phyloP scores from a whole-genome alignment of 2,797 vertebrate genomes.

The Oreortyx pictus region DNA sequence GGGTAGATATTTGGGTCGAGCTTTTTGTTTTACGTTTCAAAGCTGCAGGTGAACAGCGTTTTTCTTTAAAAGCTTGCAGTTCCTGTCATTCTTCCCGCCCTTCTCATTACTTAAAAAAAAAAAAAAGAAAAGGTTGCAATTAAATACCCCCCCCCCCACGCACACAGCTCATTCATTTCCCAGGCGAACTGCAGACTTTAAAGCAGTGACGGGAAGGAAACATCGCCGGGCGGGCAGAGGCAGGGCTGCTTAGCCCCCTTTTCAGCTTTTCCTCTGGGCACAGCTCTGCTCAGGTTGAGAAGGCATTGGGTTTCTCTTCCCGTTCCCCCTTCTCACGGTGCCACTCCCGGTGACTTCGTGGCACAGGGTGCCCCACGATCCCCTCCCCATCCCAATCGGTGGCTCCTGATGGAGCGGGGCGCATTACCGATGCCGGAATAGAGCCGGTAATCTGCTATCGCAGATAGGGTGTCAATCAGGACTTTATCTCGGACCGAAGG shows the following conservation, averaged over 20 bases:
- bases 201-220: not conserved
- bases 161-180: slow-evolving; percentile 44
- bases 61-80: not conserved
- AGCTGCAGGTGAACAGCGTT: slow-evolving; percentile 12
- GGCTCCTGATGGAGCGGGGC: not conserved
- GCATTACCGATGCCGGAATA: not conserved
- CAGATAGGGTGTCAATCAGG: not conserved
- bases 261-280: not conserved
- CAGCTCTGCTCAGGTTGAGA: not conserved
- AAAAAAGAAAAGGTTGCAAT: not conserved
- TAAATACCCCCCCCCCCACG: not conserved
- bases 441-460: not conserved
- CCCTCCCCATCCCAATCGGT: not conserved
- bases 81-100: not conserved
- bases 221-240: not conserved
- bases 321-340: accelerated
- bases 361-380: not conserved
- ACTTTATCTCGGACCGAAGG: slow-evolving; percentile 12
- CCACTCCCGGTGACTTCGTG: not conserved
- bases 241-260: not conserved
- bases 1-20: not conserved
- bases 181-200: not conserved
- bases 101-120: not conserved
- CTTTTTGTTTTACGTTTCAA: not conserved
- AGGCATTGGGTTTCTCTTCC: accelerated